A percentile compares a stretch with the other conserved stretches of the same genome.
Conservation (phyloP, 1,140 invertebrate species). For the Mercenaria mercenaria region DNA sequence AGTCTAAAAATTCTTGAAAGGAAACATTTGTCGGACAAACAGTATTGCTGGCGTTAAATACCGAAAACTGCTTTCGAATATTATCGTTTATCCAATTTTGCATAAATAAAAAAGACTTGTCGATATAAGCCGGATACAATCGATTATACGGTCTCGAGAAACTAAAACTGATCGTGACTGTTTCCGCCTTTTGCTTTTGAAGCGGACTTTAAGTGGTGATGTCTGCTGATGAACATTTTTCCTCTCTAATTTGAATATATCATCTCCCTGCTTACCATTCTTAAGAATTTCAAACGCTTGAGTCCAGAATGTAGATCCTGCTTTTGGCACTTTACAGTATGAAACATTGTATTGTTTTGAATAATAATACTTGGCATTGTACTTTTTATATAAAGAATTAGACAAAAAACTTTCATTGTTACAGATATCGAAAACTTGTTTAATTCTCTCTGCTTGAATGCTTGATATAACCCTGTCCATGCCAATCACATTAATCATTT, state of each 20-base stretch:
- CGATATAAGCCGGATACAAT: constrained; percentile 51
- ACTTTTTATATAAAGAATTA: no score
- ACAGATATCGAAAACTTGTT: no score
- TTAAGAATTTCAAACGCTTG: background rate
- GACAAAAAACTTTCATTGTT: no score
- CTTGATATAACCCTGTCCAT: no score
- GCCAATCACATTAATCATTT: no score
- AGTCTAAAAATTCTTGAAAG: constrained; percentile 21
- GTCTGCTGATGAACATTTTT: background rate
- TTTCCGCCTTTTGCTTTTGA: background rate
- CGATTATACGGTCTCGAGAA: constrained; percentile 17
- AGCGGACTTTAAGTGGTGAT: background rate
- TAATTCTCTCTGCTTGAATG: no score
- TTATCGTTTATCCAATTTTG: background rate
- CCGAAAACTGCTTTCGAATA: background rate
- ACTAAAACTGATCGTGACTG: background rate
- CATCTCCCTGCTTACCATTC: background rate
- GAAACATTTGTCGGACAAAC: background rate
- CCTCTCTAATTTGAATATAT: background rate
- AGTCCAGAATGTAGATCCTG: background rate
- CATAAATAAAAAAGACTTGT: constrained; percentile 45
- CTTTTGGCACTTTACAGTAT: constrained; percentile 30
- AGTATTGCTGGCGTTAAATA: background rate
- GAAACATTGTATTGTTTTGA: background rate
- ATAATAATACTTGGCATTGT: background rate